These are phyloP conservation scores for Eledona agricola DNA, from an alignment of 2,888 invertebrate species.

Conservation along the genomic window DNA sequence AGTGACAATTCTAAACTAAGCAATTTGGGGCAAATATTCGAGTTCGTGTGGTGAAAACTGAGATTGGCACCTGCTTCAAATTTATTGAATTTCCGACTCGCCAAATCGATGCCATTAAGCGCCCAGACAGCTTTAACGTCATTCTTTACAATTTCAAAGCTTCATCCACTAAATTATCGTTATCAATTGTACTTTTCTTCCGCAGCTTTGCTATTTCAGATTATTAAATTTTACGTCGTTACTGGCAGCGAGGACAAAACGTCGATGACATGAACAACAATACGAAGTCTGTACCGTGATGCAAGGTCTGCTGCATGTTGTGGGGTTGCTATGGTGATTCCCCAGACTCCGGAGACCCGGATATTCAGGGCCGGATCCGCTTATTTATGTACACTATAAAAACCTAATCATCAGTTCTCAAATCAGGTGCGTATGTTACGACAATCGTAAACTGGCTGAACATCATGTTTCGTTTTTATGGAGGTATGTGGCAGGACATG, in stretches of 20 bases:
- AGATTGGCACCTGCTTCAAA: slow-evolving; percentile 19
- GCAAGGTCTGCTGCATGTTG: slow-evolving; percentile 39
- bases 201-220: too few species aligned
- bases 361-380: slow-evolving; percentile 47
- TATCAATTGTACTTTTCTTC: too few species aligned
- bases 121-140: slow-evolving; percentile 33
- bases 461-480: slow-evolving; percentile 11
- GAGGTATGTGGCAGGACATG: slow-evolving; percentile 5
- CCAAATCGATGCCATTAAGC: slow-evolving; percentile 25
- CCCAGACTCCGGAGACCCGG: slow-evolving; percentile 50
- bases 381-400: slow-evolving; percentile 38
- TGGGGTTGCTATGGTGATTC: slow-evolving; percentile 49
- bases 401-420: slow-evolving; percentile 36
- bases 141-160: too few species aligned
- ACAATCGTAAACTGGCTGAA: slow-evolving; percentile 18
- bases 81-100: slow-evolving; percentile 16
- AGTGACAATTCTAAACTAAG: too few species aligned
- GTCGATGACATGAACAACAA: slow-evolving; percentile 22
- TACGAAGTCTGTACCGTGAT: slow-evolving; percentile 4
- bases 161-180: too few species aligned
- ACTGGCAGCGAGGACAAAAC: slow-evolving; percentile 18
- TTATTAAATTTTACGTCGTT: too few species aligned
- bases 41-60: too few species aligned
- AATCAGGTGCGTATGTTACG: slow-evolving; percentile 34
- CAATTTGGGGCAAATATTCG: too few species aligned